Conservation (phyloP, 1,140 invertebrate genomes). For the Anoplolepis gracilipes region DNA sequence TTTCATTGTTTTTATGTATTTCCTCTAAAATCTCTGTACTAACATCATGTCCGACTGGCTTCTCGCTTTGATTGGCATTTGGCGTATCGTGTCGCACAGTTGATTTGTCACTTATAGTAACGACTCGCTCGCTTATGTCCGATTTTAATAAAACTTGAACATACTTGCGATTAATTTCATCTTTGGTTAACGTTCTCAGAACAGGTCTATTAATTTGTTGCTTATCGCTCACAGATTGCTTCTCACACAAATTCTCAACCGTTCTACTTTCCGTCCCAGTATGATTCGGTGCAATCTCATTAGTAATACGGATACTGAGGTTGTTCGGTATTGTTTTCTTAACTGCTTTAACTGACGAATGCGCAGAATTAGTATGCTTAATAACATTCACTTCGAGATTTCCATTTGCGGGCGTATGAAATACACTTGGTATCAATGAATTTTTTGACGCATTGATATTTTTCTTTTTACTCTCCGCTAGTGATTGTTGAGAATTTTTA, state of each 20-base stretch:
- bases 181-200: conserved; percentile 68
- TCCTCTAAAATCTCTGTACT: background rate
- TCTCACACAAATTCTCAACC: conserved; percentile 25
- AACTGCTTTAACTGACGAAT: conserved; percentile 11
- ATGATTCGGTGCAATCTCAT: conserved; percentile 4
- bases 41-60: background rate
- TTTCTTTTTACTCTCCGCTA: conserved; percentile 40
- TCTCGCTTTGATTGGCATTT: conserved; percentile 8
- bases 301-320: conserved; percentile 39
- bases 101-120: conserved; percentile 54
- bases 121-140: conserved; percentile 34
- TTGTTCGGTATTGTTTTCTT: conserved; percentile 36
- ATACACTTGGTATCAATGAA: background rate
- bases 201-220: background rate
- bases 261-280: background rate
- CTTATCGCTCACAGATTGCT: background rate
- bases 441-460: conserved; percentile 28
- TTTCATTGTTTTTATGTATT: background rate
- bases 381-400: background rate
- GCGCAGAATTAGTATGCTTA: conserved; percentile 15
- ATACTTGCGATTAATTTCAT: conserved; percentile 72
- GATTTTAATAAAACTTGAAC: conserved; percentile 63
- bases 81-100: background rate
- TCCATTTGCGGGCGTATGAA: background rate
- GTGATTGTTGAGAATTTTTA: conserved; percentile 29